phyloP scores from a whole-genome alignment of 2,113 vertebrate genomes.

The Mastomys coucha region DNA sequence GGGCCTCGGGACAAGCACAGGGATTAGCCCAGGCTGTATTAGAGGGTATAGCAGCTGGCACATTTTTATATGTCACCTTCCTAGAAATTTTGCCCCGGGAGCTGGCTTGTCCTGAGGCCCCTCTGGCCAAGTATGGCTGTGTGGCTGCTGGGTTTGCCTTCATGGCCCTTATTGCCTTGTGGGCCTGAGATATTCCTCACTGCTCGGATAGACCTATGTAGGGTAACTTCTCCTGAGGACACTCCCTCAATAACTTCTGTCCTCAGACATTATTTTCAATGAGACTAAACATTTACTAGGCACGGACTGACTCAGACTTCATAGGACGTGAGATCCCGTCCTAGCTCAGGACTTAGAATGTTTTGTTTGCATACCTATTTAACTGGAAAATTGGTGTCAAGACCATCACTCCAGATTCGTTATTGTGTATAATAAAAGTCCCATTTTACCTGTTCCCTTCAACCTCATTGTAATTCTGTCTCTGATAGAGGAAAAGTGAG shows the following conservation, averaged over 20 bases:
- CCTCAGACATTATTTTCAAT: not conserved
- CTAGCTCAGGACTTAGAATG: not conserved
- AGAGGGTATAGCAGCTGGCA: slow-evolving; percentile 92
- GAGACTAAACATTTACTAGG: not conserved
- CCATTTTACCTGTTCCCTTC: not conserved
- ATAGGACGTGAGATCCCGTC: not conserved
- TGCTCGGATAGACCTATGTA: not conserved
- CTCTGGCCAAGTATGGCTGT: slow-evolving; percentile 92
- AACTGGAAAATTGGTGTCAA: not conserved
- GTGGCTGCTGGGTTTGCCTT: slow-evolving; percentile 91
- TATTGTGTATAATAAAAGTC: slow-evolving; percentile 56
- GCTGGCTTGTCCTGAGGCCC: slow-evolving; percentile 88
- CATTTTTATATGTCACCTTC: slow-evolving; percentile 95
- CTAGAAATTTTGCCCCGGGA: slow-evolving; percentile 94
- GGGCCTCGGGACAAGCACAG: slow-evolving; percentile 74
- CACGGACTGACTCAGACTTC: not conserved
- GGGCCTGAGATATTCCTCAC: slow-evolving; percentile 85
- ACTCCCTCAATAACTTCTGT: not conserved
- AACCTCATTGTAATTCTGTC: not conserved
- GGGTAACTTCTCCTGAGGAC: not conserved
- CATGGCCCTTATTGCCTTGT: slow-evolving; percentile 91
- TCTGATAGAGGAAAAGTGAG: not conserved
- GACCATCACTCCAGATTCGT: not conserved
- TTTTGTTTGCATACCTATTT: not conserved
- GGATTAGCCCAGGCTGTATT: slow-evolving; percentile 90